Evolutionary conservation across 1,140 invertebrate genomes (phyloP).

Genomic region (Bombus sibiricus): DNA sequence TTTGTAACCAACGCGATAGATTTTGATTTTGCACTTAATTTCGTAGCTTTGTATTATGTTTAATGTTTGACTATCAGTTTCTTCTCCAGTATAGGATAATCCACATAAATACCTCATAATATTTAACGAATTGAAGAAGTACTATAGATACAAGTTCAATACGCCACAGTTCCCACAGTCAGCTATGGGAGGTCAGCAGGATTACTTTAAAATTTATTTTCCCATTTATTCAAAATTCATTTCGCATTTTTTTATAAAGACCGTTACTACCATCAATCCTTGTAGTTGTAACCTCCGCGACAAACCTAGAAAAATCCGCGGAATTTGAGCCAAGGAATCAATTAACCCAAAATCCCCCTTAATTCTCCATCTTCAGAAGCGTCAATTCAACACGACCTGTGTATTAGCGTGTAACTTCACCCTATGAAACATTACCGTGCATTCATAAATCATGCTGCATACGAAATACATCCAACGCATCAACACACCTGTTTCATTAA

Average conservation of each 20-base stretch:
- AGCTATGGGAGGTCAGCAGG: too few species aligned
- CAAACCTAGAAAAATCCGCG: neutral
- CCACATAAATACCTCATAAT: too few species aligned
- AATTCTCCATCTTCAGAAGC: neutral
- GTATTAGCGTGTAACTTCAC: slow-evolving; percentile 5
- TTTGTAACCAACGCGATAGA: too few species aligned
- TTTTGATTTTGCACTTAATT: too few species aligned
- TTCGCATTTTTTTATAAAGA: neutral
- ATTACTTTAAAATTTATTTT: neutral
- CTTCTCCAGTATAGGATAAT: too few species aligned
- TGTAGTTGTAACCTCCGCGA: neutral
- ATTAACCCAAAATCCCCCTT: slow-evolving; percentile 15
- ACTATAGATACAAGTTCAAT: too few species aligned
- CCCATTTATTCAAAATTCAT: slow-evolving; percentile 5
- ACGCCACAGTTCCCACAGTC: too few species aligned
- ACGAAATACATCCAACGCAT: slow-evolving; percentile 4
- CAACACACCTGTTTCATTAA: slow-evolving; percentile 9
- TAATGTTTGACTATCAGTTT: too few species aligned
- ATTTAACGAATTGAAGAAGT: too few species aligned
- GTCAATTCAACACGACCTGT: slow-evolving; percentile 1
- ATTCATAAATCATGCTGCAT: slow-evolving; percentile 15
- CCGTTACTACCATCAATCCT: slow-evolving; percentile 10
- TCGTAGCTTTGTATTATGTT: too few species aligned
- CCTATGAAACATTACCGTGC: neutral
- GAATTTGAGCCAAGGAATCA: slow-evolving; percentile 3